Evolutionary conservation across 2,113 vertebrate species (phyloP).

Genomic region (Parus major): DNA sequence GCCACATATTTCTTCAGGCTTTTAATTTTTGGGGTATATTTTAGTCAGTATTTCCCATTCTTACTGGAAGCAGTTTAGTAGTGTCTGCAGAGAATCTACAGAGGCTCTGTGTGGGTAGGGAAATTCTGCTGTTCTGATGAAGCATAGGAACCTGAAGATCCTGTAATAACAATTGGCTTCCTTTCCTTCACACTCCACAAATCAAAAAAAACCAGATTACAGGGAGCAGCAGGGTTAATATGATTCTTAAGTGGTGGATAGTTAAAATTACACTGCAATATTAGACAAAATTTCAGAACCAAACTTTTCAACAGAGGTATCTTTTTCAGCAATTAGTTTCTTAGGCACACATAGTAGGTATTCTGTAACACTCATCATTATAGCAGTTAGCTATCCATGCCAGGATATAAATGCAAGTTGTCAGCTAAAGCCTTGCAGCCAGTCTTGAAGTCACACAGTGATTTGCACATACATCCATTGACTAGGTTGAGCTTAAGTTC

Average conservation of each 20-base stretch:
- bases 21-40: not conserved
- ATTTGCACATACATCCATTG: not conserved
- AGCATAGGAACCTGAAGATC: not conserved
- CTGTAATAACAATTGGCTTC: not conserved
- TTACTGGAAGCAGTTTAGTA: not conserved
- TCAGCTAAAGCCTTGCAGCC: not conserved
- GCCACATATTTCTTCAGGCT: not conserved
- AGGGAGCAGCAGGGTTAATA: not conserved
- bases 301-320: not conserved
- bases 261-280: not conserved
- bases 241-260: not conserved
- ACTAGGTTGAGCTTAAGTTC: not conserved
- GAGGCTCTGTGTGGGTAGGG: not conserved
- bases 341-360: not conserved
- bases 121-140: not conserved
- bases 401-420: not conserved
- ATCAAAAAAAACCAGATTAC: not conserved
- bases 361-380: not conserved
- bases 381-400: not conserved
- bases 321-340: not conserved
- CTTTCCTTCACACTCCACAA: not conserved
- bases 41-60: not conserved
- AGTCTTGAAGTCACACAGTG: not conserved
- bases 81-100: not conserved
- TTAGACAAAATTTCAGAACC: not conserved